Base-by-base conservation (phyloP, 1,140 invertebrate species). In the Leptinotarsa texana region DNA sequence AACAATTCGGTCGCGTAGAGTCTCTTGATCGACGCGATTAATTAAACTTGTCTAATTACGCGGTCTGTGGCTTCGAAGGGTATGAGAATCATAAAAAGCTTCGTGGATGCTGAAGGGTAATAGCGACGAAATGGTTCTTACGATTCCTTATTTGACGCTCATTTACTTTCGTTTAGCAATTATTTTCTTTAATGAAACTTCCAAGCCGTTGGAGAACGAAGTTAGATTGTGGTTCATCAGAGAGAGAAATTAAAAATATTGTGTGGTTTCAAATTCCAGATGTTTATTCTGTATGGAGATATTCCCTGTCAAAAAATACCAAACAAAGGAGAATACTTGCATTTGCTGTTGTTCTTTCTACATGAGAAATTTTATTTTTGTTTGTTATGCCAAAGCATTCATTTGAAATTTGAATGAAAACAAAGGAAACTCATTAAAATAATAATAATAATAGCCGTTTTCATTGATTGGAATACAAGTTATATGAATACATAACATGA, bases 1-100 rank as follows among this genome's bases (percentile, higher is more conserved):
- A 62, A 21, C 33, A 42, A 42, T 42, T 42, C 4, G 13, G 13
- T 65, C 63, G 13, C 21, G 63, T 21, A 65, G 21, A 27, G 13
- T n/a, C 63, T 21, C 63, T 66, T 73, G 70, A 73, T 73, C 70
- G 70, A 73, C 75, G 63, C 47, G 51, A 73, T 76, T 73, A 76
- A 76, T 76, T 76, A 76, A 76, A 76, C 70, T 65, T n/a, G 24
- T 73, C 71, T 65, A 73, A 73, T 76, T 76, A 69, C 51, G 75
- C 75, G 75, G 75, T 76, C 66, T 67, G 75, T 33, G 70, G 74
- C 49, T 75, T 18, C 49, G 69, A 48, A 51, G 51, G 69, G 69
- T 65, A 21, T 21, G 47, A 62, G 73, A 63, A 75, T 72, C 63
- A 70, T 75, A 67, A 75, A 72, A 75, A 67, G 62, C 66, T 75